Evolutionary conservation across 2,797 vertebrate genomes (phyloP), one percentile per base, ranked within the genome.

Genomic region (Loris lydekkerianus): DNA sequence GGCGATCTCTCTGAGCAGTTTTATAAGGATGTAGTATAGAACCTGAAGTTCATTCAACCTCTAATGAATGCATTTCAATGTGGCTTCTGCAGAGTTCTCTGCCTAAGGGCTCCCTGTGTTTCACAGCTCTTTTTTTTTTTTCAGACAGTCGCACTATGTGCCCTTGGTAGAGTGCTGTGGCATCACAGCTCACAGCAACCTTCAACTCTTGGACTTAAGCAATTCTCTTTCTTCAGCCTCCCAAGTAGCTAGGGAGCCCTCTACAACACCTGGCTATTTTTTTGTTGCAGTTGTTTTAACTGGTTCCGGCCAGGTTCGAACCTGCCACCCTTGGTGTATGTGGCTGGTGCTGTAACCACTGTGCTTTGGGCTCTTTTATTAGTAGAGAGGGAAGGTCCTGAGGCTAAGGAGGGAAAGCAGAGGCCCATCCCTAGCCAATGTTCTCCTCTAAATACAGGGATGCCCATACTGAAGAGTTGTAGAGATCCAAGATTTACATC

Each of bases 401-500:
- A n/a, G 7, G 10, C 14, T 8, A 25, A 31, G 27, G 37, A 34
- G 18, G 72, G 7, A 82, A 49, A 78, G n/a, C 58, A 63, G 31
- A 83, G 80, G 10, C 23, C 18, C 25, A 18, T 29, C 25, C 49
- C 0, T 58, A 40, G 60, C 67, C 5, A 7, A 4, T 56, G 53
- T n/a, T 21, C 84, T 29, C n/a, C 2, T n/a, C 46, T 15, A 58
- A 53, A 43, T 25, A 63, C 65, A 40, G 13, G 34, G 17, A 84
- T 25, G 13, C 65, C 65, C 78, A 40, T 18, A 25, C 72, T 14
- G 0, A 27, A 27, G 34, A 29, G 9, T 49, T 40, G 14, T 14
- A 3, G 75, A 76, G 72, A 93, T 31, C 92, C 65, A 70, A 76
- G 75, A 31, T 34, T 53, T 60, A 3, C n/a, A 69, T 73, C 77